A percentile compares a stretch with the other conserved stretches of the same genome.
Conservation (phyloP, 2,888 invertebrate species). For the Zaprionus bogoriensis region DNA sequence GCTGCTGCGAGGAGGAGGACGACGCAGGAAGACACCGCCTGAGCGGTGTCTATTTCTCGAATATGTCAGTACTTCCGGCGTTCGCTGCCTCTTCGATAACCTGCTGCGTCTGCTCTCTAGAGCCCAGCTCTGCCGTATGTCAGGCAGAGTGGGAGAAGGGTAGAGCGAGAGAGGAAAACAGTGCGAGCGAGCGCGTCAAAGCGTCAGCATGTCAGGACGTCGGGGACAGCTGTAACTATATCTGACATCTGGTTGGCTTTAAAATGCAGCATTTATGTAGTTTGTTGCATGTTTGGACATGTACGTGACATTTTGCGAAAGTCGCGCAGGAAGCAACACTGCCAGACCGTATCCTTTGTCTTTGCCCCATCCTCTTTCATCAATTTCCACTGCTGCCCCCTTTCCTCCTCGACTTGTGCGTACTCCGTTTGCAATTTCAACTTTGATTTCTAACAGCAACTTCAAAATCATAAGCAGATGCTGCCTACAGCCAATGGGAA, state of each 20-base stretch:
- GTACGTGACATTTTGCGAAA: constrained; percentile 68
- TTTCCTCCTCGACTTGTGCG: not conserved
- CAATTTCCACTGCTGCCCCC: not conserved
- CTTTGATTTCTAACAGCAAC: not conserved
- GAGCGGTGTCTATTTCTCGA: constrained; percentile 30
- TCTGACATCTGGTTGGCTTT: constrained; percentile 33
- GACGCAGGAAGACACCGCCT: not conserved
- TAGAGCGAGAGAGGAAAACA: not conserved
- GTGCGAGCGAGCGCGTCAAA: not conserved
- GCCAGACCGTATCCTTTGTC: constrained; percentile 11
- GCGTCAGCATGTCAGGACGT: constrained; percentile 10
- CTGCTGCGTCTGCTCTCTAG: constrained; percentile 29
- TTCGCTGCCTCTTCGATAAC: constrained; percentile 38
- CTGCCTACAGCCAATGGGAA: not conserved
- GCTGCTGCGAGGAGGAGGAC: not conserved
- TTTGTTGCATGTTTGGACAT: constrained; percentile 66
- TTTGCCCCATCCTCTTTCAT: not conserved
- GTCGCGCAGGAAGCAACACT: constrained; percentile 29
- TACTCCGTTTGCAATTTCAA: not conserved
- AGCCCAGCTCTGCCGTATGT: constrained; percentile 14
- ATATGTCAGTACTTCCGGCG: constrained; percentile 54
- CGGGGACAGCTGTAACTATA: constrained; percentile 21
- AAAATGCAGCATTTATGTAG: constrained; percentile 64
- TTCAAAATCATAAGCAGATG: not conserved
- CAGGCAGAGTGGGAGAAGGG: not conserved